These are phyloP conservation scores for Microtus oregoni DNA, from an alignment of 2,113 vertebrate species.

Conservation along the genomic window DNA sequence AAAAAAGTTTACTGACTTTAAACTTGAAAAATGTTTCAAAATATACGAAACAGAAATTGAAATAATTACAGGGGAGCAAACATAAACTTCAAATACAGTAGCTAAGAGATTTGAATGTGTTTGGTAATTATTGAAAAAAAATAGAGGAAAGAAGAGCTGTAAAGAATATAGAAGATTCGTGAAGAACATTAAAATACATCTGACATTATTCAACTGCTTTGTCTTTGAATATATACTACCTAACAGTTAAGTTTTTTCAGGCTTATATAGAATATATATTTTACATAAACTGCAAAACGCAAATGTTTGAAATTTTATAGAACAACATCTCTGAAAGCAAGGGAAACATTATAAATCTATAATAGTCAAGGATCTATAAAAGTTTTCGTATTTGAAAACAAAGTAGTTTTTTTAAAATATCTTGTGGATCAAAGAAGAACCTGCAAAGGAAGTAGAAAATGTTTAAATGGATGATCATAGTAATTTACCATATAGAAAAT, in stretches of 20 bases:
- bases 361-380: not conserved
- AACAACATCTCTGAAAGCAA: not conserved
- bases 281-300: slow-evolving; percentile 4
- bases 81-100: not conserved
- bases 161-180: not conserved
- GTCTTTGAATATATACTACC: not conserved
- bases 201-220: not conserved
- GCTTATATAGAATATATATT: not conserved
- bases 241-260: not conserved
- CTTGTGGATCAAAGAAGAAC: not conserved
- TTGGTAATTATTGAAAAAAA: not conserved
- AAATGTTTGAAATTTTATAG: not conserved
- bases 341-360: not conserved
- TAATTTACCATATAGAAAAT: not conserved
- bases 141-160: not conserved
- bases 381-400: not conserved
- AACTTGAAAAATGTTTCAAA: not conserved
- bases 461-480: not conserved
- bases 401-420: not conserved
- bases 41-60: not conserved
- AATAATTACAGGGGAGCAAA: not conserved
- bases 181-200: not conserved
- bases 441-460: slow-evolving; percentile 1
- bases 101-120: not conserved
- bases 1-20: not conserved